Conservation (phyloP, 2,888 invertebrate genomes). For the Ennomos quercinarius region DNA sequence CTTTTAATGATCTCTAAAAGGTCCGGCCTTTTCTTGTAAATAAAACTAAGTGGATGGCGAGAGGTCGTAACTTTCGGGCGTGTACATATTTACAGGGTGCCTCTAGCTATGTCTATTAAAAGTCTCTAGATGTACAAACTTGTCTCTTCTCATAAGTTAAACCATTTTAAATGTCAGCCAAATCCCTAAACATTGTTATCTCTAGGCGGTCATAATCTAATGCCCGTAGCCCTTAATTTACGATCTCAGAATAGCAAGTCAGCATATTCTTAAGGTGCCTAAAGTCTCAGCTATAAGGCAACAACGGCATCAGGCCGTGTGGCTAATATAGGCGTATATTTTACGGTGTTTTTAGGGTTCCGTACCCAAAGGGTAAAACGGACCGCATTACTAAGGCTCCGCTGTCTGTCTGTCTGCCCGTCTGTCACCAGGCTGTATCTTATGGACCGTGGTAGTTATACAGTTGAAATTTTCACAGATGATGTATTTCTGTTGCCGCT, state of each 20-base stretch:
- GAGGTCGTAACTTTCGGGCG: constrained; percentile 18
- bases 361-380: too few relatives aligned
- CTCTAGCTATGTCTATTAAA: neutral
- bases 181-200: constrained; percentile 5
- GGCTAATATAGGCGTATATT: constrained; percentile 27
- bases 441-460: too few relatives aligned
- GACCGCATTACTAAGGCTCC: too few relatives aligned
- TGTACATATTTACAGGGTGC: constrained; percentile 3
- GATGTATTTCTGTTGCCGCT: too few relatives aligned
- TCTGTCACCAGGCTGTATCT: too few relatives aligned
- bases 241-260: constrained; percentile 27
- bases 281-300: constrained; percentile 18
- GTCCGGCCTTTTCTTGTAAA: constrained; percentile 31
- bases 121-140: too few relatives aligned
- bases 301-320: neutral
- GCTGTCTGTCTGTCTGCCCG: too few relatives aligned
- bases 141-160: neutral
- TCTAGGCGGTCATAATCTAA: constrained; percentile 13
- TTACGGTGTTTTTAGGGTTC: constrained; percentile 26
- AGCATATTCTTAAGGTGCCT: constrained; percentile 26
- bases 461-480: too few relatives aligned
- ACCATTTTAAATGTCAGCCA: neutral
- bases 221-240: constrained; percentile 19
- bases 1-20: constrained; percentile 47
- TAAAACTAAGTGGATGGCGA: constrained; percentile 35